phyloP scores from a whole-genome alignment of 1,140 invertebrate genomes.

The Dreissena rostriformis region DNA sequence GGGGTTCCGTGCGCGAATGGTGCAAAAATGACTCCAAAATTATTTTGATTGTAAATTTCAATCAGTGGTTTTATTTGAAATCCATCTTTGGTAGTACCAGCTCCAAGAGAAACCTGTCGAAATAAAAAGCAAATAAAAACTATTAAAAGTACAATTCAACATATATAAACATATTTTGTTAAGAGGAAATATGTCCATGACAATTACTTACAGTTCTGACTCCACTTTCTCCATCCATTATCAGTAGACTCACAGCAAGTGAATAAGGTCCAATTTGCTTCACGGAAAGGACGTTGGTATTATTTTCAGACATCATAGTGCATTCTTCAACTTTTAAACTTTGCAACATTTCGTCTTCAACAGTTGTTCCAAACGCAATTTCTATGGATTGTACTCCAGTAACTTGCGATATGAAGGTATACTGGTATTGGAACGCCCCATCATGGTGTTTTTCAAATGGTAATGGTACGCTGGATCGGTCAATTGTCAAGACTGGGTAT shows the following conservation, averaged over 20 bases:
- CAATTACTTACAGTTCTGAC: slow-evolving; percentile 5
- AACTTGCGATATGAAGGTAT: too few species aligned
- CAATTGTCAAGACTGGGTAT: neutral
- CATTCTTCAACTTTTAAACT: neutral
- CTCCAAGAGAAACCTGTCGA: slow-evolving; percentile 28
- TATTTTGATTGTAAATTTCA: neutral
- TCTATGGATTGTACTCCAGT: neutral
- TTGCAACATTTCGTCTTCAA: neutral
- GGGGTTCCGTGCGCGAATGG: slow-evolving; percentile 27
- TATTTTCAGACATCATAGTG: neutral
- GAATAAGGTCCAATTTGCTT: slow-evolving; percentile 11
- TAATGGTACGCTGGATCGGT: neutral
- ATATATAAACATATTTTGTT: too few species aligned
- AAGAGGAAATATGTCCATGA: too few species aligned
- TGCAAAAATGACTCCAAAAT: slow-evolving; percentile 23
- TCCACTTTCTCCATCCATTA: slow-evolving; percentile 17
- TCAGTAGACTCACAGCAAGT: neutral
- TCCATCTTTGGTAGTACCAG: slow-evolving; percentile 53
- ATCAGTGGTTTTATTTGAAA: slow-evolving; percentile 45
- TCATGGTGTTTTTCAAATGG: neutral
- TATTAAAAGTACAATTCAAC: too few species aligned
- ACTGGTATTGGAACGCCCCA: too few species aligned
- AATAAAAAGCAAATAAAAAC: too few species aligned
- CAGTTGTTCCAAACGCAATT: neutral
- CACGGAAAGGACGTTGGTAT: neutral